These are phyloP conservation scores for Eilema caniola DNA, from an alignment of 2,888 invertebrate species.

Conservation along the genomic window DNA sequence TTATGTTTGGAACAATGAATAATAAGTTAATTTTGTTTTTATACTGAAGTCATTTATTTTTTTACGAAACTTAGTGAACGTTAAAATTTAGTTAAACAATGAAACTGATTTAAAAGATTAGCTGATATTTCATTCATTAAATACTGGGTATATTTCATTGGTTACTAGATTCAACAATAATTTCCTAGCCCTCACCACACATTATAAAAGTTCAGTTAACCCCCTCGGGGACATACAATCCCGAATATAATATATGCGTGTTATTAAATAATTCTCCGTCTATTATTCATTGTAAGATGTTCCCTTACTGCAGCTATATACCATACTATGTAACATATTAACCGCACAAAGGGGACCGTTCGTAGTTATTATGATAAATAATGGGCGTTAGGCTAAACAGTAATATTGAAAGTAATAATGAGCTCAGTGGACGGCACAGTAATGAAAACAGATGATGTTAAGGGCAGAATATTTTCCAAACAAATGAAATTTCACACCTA, in stretches of 20 bases:
- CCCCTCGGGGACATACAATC: background rate
- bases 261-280: background rate
- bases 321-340: conserved; percentile 41
- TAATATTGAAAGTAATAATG: conserved; percentile 64
- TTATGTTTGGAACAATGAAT: background rate
- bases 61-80: background rate
- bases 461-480: conserved; percentile 51
- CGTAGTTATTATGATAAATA: conserved; percentile 60
- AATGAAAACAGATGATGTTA: conserved; percentile 66
- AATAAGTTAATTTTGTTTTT: background rate
- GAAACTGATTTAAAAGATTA: background rate
- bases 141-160: background rate
- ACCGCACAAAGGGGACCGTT: conserved; percentile 38
- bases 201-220: background rate
- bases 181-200: background rate
- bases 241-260: conserved; percentile 1
- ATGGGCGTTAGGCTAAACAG: conserved; percentile 57
- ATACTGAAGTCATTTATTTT: background rate
- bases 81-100: background rate
- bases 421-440: conserved; percentile 57
- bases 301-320: conserved; percentile 6
- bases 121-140: background rate
- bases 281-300: background rate
- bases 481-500: conserved; percentile 50
- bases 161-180: background rate